phyloP scores from a whole-genome alignment of 1,140 invertebrate species.

The Pseudobourletiella spinata region DNA sequence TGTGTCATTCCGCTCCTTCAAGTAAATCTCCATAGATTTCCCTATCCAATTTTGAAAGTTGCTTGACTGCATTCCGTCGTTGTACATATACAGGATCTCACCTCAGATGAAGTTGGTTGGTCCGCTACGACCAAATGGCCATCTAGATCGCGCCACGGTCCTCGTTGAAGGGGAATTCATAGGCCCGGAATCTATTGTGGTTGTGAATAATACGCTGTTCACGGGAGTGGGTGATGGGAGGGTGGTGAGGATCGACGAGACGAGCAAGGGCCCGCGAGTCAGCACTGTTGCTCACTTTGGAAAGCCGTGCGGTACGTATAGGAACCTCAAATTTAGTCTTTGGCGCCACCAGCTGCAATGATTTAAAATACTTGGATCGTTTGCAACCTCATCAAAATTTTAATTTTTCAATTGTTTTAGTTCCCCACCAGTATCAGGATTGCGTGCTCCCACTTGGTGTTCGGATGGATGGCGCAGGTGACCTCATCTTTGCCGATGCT shows the following conservation, averaged over 20 bases:
- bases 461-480: constrained; percentile 42
- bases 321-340: not conserved
- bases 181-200: not conserved
- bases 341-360: not conserved
- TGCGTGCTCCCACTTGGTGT: constrained; percentile 48
- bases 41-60: no score
- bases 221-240: not conserved
- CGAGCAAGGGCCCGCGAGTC: not conserved
- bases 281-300: not conserved
- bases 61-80: no score
- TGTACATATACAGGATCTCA: not conserved
- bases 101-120: not conserved
- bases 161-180: not conserved
- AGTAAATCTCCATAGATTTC: not conserved
- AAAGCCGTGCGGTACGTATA: not conserved
- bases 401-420: not conserved
- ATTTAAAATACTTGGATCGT: not conserved
- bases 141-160: not conserved
- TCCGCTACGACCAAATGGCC: not conserved
- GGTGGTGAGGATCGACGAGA: not conserved
- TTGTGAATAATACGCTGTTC: not conserved
- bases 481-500: constrained; percentile 44
- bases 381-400: not conserved
- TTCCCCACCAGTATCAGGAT: not conserved
- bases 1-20: not conserved